Evolutionary conservation across 2,888 invertebrate species (phyloP).

Genomic region (Dryadula phaetusa): DNA sequence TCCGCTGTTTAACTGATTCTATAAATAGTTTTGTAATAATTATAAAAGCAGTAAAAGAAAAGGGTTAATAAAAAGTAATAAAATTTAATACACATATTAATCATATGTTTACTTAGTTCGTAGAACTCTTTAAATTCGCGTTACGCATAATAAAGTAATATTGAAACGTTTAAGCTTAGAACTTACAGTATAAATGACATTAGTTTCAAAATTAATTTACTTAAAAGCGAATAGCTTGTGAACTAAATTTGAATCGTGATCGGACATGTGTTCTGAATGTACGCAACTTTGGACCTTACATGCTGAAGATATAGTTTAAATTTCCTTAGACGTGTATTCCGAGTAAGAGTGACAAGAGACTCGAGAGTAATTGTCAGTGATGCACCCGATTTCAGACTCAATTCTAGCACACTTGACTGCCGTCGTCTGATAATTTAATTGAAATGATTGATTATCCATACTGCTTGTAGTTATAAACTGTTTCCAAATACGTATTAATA

Average conservation of each 20-base stretch:
- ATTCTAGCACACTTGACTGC: slow-evolving; percentile 25
- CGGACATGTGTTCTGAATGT: neutral
- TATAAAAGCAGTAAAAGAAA: neutral
- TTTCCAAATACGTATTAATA: neutral
- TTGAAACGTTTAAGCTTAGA: neutral
- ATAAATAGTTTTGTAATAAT: neutral
- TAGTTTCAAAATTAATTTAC: slow-evolving; percentile 31
- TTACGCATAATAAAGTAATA: slow-evolving; percentile 1
- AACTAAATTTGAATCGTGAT: slow-evolving; percentile 24
- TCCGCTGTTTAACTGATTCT: no score
- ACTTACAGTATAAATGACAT: slow-evolving; percentile 10
- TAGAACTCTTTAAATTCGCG: neutral
- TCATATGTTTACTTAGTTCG: no score
- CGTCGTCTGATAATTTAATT: slow-evolving; percentile 18
- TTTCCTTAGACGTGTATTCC: neutral
- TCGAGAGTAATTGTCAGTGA: slow-evolving; percentile 22
- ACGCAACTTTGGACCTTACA: neutral
- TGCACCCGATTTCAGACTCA: slow-evolving; percentile 26
- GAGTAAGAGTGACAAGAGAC: slow-evolving; percentile 25
- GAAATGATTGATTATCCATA: slow-evolving; percentile 5
- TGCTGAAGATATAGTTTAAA: neutral
- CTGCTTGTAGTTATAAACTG: neutral
- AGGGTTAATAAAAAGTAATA: neutral
- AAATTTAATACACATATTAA: neutral
- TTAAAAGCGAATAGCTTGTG: slow-evolving; percentile 26